Evolutionary conservation across 2,888 invertebrate species (phyloP), one percentile per base, ranked within the genome.

Genomic region (Malachius bipustulatus): DNA sequence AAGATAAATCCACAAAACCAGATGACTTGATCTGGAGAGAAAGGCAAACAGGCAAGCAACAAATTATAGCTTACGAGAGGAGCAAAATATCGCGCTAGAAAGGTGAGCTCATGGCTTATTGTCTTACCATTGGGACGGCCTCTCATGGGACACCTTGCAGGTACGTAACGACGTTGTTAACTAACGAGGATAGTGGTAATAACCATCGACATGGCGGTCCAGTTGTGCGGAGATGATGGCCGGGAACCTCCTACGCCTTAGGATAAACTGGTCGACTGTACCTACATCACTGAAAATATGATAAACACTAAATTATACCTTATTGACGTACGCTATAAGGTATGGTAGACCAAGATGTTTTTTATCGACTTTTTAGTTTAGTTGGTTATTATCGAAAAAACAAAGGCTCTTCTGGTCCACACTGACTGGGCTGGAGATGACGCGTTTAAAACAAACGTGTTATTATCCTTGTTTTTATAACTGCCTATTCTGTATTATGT

Each of bases 301-400:
- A 56, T 56, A 56, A 56, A 49, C 47, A 54, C 53, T 47, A 56
- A 56, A 56, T 56, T 56, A 56, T 51, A 55, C 53, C 38, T 49
- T 50, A 50, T 50, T 42, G 50, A 48, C 48, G 44, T 43, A 39
- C 42, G 45, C 36, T 45, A 46, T 49, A 50, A 47, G 44, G 58
- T 56, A 51, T 48, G 55, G 46, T 49, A 40, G 55, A 35, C 51
- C 57, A 54, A 40, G 24, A 26, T 26, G 38, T 32, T 42, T 38
- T 41, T 37, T 44, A 43, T 37, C 32, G 40, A 28, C 39, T 29
- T 37, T 39, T 40, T 27, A 36, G 40, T 39, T 40, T 27, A 36
- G 40, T 34, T 35, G 24, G 32, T 39, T 42, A 43, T 38, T 39
- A 39, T 35, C 39, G 35, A 38, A 39, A 43, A 42, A 44, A 38